These are phyloP conservation scores for Aleiodes leptofemur DNA, from an alignment of 2,888 invertebrate genomes.

Conservation along the genomic window DNA sequence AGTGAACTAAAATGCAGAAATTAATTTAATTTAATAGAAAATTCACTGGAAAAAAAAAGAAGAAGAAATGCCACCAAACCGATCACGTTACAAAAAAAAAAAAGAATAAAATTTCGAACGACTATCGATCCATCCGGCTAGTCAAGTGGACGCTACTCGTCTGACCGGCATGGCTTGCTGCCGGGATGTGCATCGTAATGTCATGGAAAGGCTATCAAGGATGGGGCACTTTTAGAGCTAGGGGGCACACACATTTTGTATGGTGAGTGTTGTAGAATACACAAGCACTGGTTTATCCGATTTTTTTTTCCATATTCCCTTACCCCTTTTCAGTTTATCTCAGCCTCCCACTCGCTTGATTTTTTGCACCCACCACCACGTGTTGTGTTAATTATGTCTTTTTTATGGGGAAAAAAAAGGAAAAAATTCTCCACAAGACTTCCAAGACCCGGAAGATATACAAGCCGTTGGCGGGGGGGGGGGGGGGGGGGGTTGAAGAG, in stretches of 20 bases:
- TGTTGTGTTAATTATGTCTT: constrained; percentile 5
- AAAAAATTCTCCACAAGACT: neutral
- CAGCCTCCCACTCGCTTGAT: neutral
- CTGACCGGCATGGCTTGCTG: constrained; percentile 68
- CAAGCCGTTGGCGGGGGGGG: neutral
- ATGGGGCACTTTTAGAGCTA: constrained; percentile 48
- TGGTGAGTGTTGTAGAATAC: constrained; percentile 69
- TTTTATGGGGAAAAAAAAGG: neutral
- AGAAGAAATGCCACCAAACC: constrained; percentile 47
- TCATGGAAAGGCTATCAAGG: constrained; percentile 31
- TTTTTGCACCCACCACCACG: constrained; percentile 2
- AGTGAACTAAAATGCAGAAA: no score
- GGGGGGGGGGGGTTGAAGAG: neutral
- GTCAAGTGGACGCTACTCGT: constrained; percentile 74
- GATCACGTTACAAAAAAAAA: constrained; percentile 56
- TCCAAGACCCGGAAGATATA: constrained; percentile 15
- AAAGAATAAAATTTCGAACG: constrained; percentile 48
- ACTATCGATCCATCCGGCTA: constrained; percentile 71
- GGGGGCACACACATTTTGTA: constrained; percentile 57
- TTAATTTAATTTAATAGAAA: neutral
- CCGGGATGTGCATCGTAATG: constrained; percentile 66
- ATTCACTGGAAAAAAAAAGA: neutral
- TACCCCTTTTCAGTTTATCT: neutral
- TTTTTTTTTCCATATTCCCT: neutral
- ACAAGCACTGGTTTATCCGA: constrained; percentile 60